Base-by-base conservation (phyloP, 2,113 vertebrate genomes). In the Caranx melampygus region DNA sequence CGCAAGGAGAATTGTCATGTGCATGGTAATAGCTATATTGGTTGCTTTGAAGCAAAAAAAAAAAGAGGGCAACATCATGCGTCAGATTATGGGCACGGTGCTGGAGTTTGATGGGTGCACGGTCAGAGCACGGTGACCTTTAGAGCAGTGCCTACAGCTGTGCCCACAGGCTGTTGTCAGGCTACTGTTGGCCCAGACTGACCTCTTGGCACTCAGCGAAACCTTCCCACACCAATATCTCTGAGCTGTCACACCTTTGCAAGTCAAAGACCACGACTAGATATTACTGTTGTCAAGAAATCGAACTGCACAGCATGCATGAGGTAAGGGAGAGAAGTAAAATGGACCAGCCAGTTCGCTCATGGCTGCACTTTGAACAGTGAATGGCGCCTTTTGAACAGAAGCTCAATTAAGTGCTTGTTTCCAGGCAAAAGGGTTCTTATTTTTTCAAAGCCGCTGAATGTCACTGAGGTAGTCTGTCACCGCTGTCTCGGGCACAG, bases 131-230 rank as follows among this genome's bases (percentile, higher is more conserved):
- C 47, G 51, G 40, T 84, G 87, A 90, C 92, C 89, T 93, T 92
- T 90, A 62, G 77, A 89, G 63, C 69, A 89, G 59, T 21, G 82
- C 91, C 85, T 86, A 82, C 83, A 90, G 88, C 92, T 85, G 84
- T 90, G 82, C 79, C 84, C 81, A 72, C 77, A 87, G 89, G 88
- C 83, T 83, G 77, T 54, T 87, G 86, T 89, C 84, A 88, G 85
- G 83, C 71, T 61, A 64, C 75, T 26, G 69, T 72, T 79, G 88
- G 77, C 81, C 81, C 74, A 20, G 42, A 35, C 75, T 88, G 87
- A 91, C 87, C 87, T 84, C 74, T 70, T 62, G 45, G 69, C 21
- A 14, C 84, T 83, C 76, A 60, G 70, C 47, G n/a, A 65, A 84
- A 85, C 71, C 85, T 76, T 70, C 80, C 75, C 79, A 47, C 85